Evolutionary conservation across 2,888 invertebrate species (phyloP).

Genomic region (Mesopsocus fuscifrons): DNA sequence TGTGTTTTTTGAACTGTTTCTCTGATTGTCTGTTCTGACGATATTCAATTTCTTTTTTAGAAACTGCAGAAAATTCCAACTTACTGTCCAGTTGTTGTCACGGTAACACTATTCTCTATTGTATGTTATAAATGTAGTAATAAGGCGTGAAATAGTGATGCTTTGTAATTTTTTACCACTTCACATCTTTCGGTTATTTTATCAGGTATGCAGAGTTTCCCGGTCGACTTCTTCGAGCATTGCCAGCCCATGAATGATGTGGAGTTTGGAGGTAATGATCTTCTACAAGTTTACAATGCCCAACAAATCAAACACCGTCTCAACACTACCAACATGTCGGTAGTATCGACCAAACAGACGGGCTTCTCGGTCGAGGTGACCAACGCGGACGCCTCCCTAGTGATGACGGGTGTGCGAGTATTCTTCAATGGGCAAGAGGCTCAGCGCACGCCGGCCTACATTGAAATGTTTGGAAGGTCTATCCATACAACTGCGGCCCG

Average conservation of each 20-base stretch:
- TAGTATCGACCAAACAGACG: conserved; percentile 76
- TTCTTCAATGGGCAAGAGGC: conserved; percentile 68
- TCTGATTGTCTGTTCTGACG: not conserved
- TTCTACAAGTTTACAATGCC: conserved; percentile 84
- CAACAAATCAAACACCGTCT: conserved; percentile 83
- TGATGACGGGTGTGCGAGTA: conserved; percentile 77
- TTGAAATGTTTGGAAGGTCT: conserved; percentile 58
- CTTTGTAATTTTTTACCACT: no score
- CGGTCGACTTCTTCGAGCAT: conserved; percentile 94
- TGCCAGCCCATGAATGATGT: conserved; percentile 81
- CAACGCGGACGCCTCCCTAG: conserved; percentile 72
- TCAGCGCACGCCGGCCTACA: conserved; percentile 53
- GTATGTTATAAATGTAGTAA: no score
- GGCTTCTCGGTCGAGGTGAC: conserved; percentile 78
- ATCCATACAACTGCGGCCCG: conserved; percentile 51
- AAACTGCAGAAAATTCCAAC: not conserved
- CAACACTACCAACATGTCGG: conserved; percentile 65
- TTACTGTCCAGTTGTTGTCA: no score
- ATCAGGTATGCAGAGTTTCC: conserved; percentile 56
- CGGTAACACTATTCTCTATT: no score
- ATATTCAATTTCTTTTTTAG: conserved; percentile 1
- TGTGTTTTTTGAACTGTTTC: conserved; percentile 5
- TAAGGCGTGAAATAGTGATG: no score
- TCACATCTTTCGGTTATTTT: no score
- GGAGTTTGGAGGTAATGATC: conserved; percentile 87